These are phyloP conservation scores for Sinopyrophorus schimmeli DNA, from an alignment of 2,888 invertebrate genomes.

Conservation along the genomic window DNA sequence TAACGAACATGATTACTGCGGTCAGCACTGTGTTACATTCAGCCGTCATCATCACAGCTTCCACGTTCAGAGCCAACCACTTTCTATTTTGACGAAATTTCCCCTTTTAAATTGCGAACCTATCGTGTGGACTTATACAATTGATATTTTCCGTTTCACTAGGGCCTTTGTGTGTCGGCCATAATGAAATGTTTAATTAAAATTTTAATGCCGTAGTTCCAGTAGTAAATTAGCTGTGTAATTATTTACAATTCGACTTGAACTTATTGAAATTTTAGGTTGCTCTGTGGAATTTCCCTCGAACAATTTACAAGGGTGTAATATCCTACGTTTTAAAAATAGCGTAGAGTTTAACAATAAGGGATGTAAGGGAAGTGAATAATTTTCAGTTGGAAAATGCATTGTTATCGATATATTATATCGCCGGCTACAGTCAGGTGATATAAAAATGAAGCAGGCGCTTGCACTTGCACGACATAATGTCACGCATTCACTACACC, in stretches of 20 bases:
- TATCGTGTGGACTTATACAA: constrained; percentile 33
- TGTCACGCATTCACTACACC: constrained; percentile 28
- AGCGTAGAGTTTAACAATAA: too few relatives aligned
- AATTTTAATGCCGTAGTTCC: too few relatives aligned
- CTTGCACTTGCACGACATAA: constrained; percentile 34
- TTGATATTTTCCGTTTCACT: constrained; percentile 36
- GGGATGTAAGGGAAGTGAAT: too few relatives aligned
- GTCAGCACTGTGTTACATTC: constrained; percentile 38
- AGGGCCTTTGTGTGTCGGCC: constrained; percentile 23
- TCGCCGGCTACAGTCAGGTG: constrained; percentile 19
- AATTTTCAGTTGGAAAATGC: constrained; percentile 32
- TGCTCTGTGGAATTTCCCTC: too few relatives aligned
- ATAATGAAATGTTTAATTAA: too few relatives aligned
- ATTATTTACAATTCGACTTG: too few relatives aligned
- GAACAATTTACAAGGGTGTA: too few relatives aligned
- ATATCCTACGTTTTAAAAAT: too few relatives aligned
- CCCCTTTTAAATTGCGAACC: constrained; percentile 35
- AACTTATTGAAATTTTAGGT: too few relatives aligned
- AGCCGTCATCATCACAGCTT: constrained; percentile 37
- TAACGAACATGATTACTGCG: constrained; percentile 40
- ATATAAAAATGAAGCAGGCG: constrained; percentile 23
- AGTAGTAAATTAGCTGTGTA: too few relatives aligned
- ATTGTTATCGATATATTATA: constrained; percentile 26
- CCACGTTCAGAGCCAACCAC: constrained; percentile 36
- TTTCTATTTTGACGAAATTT: constrained; percentile 31